Conservation (phyloP, 2,797 vertebrate species). For the Parauchenoglanis ngamensis region DNA sequence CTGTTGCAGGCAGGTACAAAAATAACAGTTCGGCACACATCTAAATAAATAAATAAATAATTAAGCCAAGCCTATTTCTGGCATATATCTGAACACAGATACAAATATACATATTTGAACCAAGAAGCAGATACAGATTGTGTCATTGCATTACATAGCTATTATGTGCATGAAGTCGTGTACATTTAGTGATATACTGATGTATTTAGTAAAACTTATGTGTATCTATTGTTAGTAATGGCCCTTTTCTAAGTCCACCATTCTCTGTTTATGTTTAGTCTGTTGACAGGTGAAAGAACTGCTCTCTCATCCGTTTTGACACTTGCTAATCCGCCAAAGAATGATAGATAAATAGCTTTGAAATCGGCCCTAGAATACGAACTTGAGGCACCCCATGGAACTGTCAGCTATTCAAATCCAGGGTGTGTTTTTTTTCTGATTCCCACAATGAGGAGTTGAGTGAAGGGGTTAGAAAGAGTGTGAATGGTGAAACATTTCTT, state of each 20-base stretch:
- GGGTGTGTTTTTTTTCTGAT: conserved; percentile 31
- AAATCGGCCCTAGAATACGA: conserved; percentile 68
- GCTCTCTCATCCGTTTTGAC: conserved; percentile 73
- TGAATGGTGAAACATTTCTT: conserved; percentile 11
- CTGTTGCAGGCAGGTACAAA: neutral
- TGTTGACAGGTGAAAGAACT: conserved; percentile 79
- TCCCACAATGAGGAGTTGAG: conserved; percentile 45
- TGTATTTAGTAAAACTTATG: neutral
- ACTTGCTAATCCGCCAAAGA: conserved; percentile 80
- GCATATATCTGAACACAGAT: neutral
- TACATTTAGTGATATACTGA: neutral
- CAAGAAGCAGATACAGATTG: neutral
- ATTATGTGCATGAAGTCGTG: neutral
- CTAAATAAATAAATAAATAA: neutral
- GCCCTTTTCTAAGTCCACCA: neutral
- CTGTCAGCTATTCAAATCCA: conserved; percentile 36
- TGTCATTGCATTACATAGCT: neutral
- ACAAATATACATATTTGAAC: neutral
- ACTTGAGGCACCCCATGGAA: conserved; percentile 63
- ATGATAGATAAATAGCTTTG: conserved; percentile 74
- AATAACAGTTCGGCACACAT: neutral
- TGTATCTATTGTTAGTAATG: neutral
- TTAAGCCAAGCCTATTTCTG: neutral
- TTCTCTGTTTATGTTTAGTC: conserved; percentile 60
- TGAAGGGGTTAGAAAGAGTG: conserved; percentile 34